Evolutionary conservation across 2,888 invertebrate genomes (phyloP).

Genomic region (Carabus problematicus): DNA sequence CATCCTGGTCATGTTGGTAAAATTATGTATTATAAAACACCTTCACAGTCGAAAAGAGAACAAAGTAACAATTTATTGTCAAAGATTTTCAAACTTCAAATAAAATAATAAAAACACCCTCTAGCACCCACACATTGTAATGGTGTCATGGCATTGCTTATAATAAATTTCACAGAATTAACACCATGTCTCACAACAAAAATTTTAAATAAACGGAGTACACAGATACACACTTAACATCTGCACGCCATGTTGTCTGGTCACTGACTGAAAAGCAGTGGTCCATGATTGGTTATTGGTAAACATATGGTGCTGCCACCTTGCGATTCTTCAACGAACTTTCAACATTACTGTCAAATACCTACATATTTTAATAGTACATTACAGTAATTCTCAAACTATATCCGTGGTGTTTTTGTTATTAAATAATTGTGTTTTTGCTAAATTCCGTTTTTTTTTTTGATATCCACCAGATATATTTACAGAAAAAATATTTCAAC

Average conservation of each 20-base stretch:
- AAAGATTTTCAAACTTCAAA: conserved; percentile 31
- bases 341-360: conserved; percentile 1
- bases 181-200: conserved; percentile 29
- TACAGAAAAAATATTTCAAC: too few relatives aligned
- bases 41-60: conserved; percentile 26
- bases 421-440: too few relatives aligned
- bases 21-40: conserved; percentile 29
- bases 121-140: conserved; percentile 15
- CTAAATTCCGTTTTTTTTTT: too few relatives aligned
- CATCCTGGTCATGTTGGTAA: conserved; percentile 37
- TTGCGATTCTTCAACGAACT: background rate
- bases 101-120: conserved; percentile 22
- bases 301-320: conserved; percentile 33
- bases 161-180: conserved; percentile 28
- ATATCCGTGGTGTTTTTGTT: too few relatives aligned
- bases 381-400: background rate
- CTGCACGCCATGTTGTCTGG: conserved; percentile 39
- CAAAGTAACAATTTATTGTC: conserved; percentile 33
- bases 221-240: conserved; percentile 33
- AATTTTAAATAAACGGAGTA: conserved; percentile 28
- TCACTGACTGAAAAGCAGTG: conserved; percentile 36
- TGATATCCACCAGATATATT: too few relatives aligned
- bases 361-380: background rate
- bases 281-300: conserved; percentile 15
- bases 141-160: conserved; percentile 13